phyloP scores from a whole-genome alignment of 2,888 invertebrate genomes.

The Zygogramma bicolorata region DNA sequence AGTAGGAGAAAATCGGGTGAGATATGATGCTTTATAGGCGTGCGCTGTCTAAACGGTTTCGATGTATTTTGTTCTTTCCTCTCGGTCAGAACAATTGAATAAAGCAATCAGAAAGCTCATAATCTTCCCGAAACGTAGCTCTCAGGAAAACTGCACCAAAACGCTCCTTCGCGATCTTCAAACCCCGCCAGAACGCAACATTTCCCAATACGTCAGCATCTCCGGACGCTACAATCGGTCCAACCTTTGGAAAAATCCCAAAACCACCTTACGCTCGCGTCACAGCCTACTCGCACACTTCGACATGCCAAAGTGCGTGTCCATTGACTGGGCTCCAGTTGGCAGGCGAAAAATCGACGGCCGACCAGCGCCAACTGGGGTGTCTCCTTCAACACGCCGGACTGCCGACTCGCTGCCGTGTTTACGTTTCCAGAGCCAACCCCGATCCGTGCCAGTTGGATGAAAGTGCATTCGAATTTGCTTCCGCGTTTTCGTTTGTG shows the following conservation, averaged over 20 bases:
- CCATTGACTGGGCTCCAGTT: conserved; percentile 57
- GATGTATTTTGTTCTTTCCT: too few relatives aligned
- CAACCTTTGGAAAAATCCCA: conserved; percentile 46
- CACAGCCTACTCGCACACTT: conserved; percentile 30
- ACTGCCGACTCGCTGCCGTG: conserved; percentile 30
- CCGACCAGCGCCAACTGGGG: conserved; percentile 63
- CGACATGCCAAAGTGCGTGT: conserved; percentile 48
- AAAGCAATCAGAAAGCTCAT: too few relatives aligned
- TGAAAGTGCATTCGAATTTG: conserved; percentile 14
- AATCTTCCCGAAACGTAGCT: too few relatives aligned
- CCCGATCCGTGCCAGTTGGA: conserved; percentile 39
- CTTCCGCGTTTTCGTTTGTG: neutral
- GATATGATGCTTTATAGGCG: too few relatives aligned
- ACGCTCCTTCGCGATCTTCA: neutral
- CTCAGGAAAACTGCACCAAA: too few relatives aligned
- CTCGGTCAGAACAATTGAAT: too few relatives aligned
- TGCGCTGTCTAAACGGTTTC: too few relatives aligned
- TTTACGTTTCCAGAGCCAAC: conserved; percentile 48
- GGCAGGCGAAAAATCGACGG: conserved; percentile 57
- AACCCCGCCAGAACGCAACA: neutral
- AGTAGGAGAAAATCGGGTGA: too few relatives aligned
- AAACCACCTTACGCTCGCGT: conserved; percentile 33
- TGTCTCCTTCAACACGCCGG: conserved; percentile 42
- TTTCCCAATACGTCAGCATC: conserved; percentile 17
- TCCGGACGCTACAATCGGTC: conserved; percentile 13